Conservation (phyloP, 2,797 vertebrate genomes). For the Sciurus carolinensis region DNA sequence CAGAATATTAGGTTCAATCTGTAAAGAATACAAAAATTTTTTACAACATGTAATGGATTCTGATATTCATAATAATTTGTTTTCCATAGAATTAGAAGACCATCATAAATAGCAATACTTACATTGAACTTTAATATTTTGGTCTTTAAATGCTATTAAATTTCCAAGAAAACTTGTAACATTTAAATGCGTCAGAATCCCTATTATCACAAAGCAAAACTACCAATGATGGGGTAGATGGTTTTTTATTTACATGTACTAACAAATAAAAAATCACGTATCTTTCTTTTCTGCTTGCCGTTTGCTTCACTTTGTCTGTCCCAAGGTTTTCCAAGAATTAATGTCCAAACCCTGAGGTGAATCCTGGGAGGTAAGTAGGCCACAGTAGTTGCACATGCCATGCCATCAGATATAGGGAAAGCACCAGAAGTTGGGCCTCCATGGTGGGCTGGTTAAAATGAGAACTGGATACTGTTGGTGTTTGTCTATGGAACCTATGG, state of each 20-base stretch:
- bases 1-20: slow-evolving; percentile 54
- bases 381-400: background rate
- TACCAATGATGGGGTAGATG: background rate
- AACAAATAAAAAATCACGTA: slow-evolving; percentile 49
- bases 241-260: slow-evolving; percentile 43
- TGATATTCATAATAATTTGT: slow-evolving; percentile 49
- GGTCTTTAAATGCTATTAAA: slow-evolving; percentile 43
- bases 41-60: slow-evolving; percentile 43
- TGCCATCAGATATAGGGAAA: background rate
- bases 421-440: background rate
- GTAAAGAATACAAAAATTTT: slow-evolving; percentile 52
- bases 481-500: background rate
- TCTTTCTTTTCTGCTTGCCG: slow-evolving; percentile 44
- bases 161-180: slow-evolving; percentile 49
- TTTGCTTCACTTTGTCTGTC: background rate
- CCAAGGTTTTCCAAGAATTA: slow-evolving; percentile 20
- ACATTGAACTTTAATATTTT: background rate
- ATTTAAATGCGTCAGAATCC: slow-evolving; percentile 64
- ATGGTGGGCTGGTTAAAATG: background rate
- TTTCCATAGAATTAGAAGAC: slow-evolving; percentile 60
- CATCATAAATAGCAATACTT: slow-evolving; percentile 22
- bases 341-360: background rate
- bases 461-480: slow-evolving; percentile 6
- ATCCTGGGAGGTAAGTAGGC: background rate
- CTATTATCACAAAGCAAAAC: slow-evolving; percentile 63